These are phyloP conservation scores for Hippocampus mohnikei DNA, from an alignment of 2,113 vertebrate species.

Conservation along the genomic window DNA sequence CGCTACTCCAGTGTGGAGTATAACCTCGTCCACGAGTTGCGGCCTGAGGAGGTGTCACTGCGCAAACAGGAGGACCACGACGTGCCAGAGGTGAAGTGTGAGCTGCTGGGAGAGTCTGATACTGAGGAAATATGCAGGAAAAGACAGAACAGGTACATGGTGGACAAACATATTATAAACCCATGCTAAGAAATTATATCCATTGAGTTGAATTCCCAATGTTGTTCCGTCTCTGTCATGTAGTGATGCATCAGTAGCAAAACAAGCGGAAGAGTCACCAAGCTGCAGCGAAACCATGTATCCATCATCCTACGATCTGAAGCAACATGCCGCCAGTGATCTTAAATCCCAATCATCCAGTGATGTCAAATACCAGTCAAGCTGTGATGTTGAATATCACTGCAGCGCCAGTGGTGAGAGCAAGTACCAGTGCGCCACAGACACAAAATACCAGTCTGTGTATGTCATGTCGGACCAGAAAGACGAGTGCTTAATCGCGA, in stretches of 20 bases:
- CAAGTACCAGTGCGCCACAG: slow-evolving; percentile 49
- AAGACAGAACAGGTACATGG: slow-evolving; percentile 80
- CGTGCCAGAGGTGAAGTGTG: slow-evolving; percentile 79
- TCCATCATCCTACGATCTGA: slow-evolving; percentile 61
- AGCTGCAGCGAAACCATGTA: slow-evolving; percentile 88
- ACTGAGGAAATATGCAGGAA: slow-evolving; percentile 79
- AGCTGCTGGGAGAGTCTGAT: slow-evolving; percentile 73
- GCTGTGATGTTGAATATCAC: slow-evolving; percentile 14
- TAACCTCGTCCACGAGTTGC: slow-evolving; percentile 91
- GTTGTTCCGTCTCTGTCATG: slow-evolving; percentile 52
- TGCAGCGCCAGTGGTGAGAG: slow-evolving; percentile 42
- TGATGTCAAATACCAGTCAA: slow-evolving; percentile 24
- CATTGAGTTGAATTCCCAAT: slow-evolving; percentile 24
- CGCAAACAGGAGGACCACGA: slow-evolving; percentile 75
- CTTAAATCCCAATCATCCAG: slow-evolving; percentile 65
- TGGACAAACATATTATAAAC: background rate
- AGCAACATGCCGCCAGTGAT: slow-evolving; percentile 33
- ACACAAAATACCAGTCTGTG: slow-evolving; percentile 98
- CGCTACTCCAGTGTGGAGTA: slow-evolving; percentile 89
- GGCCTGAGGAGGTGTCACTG: slow-evolving; percentile 73
- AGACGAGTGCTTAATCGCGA: slow-evolving; percentile 97
- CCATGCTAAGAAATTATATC: background rate
- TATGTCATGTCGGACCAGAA: slow-evolving; percentile 96
- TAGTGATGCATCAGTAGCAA: slow-evolving; percentile 82
- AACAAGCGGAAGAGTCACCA: slow-evolving; percentile 76